These are phyloP conservation scores for Chaetogeoica ovagalla DNA, from an alignment of 2,888 invertebrate genomes.

Conservation along the genomic window DNA sequence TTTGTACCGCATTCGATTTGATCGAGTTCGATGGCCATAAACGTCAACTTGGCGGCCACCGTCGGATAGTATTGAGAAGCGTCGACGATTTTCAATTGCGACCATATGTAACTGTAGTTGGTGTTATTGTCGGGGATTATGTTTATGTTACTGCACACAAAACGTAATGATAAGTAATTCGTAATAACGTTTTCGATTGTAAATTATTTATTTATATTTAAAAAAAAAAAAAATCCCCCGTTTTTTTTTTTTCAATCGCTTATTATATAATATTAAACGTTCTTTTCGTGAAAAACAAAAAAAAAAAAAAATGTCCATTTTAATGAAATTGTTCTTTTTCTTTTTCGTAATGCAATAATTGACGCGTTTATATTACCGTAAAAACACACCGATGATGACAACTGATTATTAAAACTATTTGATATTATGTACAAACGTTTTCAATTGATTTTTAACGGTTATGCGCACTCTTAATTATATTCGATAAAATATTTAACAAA, in stretches of 20 bases:
- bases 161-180: background rate
- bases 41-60: conserved; percentile 55
- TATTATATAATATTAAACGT: too few species aligned
- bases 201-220: background rate
- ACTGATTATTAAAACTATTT: too few species aligned
- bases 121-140: conserved; percentile 50
- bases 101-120: conserved; percentile 48
- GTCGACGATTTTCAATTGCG: conserved; percentile 55
- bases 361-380: too few species aligned
- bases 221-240: background rate
- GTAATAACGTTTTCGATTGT: background rate
- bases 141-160: conserved; percentile 24
- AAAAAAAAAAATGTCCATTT: too few species aligned
- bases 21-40: conserved; percentile 56
- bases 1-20: conserved; percentile 56
- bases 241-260: background rate
- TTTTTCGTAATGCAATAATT: too few species aligned
- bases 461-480: too few species aligned
- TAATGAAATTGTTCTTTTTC: too few species aligned
- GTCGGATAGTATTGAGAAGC: conserved; percentile 55
- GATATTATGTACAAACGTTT: too few species aligned
- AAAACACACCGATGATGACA: too few species aligned
- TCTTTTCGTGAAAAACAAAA: too few species aligned
- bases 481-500: too few species aligned
- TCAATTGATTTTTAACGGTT: too few species aligned